phyloP scores from a whole-genome alignment of 92 coral and sea anemone species.

The Desmophyllum pertusum region DNA sequence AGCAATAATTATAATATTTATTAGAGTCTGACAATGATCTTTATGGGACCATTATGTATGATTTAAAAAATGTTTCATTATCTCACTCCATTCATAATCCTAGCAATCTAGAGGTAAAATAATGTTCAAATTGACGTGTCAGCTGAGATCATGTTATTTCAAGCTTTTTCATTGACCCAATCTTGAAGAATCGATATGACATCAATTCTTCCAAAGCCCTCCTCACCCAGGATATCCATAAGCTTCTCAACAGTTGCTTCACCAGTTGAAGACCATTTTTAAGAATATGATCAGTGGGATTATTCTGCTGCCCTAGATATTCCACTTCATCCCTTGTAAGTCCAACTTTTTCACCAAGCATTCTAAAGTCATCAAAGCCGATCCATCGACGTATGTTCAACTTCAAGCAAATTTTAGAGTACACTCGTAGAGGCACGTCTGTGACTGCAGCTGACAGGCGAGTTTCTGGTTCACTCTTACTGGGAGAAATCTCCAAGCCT shows the following conservation, averaged over 20 bases:
- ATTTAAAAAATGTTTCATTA: no score
- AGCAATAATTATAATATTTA: no score
- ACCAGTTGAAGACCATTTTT: slow-evolving; percentile 19
- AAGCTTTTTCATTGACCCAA: slow-evolving; percentile 15
- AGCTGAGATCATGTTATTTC: not conserved
- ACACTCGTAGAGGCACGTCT: not conserved
- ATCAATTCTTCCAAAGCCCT: slow-evolving; percentile 19
- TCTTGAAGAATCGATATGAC: slow-evolving; percentile 16
- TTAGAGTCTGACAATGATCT: not conserved
- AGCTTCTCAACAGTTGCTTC: slow-evolving; percentile 25
- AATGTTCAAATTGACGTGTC: not conserved
- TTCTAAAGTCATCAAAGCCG: not conserved
- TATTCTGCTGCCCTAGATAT: not conserved
- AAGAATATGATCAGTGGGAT: slow-evolving; percentile 34
- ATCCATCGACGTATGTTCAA: not conserved
- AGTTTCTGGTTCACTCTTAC: not conserved
- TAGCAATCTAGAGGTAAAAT: not conserved
- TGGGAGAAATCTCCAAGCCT: not conserved
- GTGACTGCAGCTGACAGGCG: not conserved
- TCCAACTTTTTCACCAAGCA: slow-evolving; percentile 14
- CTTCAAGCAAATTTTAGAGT: not conserved
- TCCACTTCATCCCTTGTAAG: not conserved
- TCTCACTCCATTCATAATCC: not conserved
- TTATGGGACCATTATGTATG: no score
- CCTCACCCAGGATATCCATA: slow-evolving; percentile 14